A percentile compares a stretch with the other conserved stretches of the same genome.
These are phyloP conservation scores for Apotomis betuletana DNA, from an alignment of 2,888 invertebrate species.

Conservation along the genomic window DNA sequence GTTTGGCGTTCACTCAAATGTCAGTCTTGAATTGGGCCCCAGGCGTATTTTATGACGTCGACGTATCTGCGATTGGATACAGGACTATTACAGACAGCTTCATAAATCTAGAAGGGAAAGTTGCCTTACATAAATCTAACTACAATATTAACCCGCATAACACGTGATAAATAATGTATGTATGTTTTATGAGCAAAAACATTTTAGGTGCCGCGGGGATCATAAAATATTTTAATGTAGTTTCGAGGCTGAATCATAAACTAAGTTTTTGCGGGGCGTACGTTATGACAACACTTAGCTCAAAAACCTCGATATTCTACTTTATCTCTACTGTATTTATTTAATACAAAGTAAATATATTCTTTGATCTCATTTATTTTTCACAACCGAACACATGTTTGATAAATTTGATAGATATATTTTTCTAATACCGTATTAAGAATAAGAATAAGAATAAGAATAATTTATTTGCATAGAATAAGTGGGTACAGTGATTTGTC, in stretches of 20 bases:
- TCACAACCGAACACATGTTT: no score
- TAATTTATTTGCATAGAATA: no score
- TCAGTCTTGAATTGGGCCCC: no score
- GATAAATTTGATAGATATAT: no score
- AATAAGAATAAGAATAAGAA: no score
- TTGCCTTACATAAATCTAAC: constrained; percentile 19
- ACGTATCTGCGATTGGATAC: background rate
- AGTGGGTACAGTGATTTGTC: no score
- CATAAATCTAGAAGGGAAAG: constrained; percentile 11
- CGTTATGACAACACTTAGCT: background rate
- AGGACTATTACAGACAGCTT: background rate
- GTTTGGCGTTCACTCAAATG: no score
- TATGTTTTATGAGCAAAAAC: constrained; percentile 27
- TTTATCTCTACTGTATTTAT: no score
- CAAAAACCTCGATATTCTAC: background rate
- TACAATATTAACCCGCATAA: constrained; percentile 26
- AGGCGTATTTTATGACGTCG: no score
- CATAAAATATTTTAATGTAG: constrained; percentile 33
- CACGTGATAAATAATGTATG: constrained; percentile 29
- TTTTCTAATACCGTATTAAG: no score
- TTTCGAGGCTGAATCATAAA: constrained; percentile 24
- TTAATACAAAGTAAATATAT: no score
- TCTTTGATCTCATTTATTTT: no score
- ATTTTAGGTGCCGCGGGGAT: constrained; percentile 18
- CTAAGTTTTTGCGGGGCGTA: constrained; percentile 12